Percentiles rank a stretch among this genome's conserved stretches.
phyloP scores from a whole-genome alignment of 2,797 vertebrate genomes.

The Siniperca obscura region DNA sequence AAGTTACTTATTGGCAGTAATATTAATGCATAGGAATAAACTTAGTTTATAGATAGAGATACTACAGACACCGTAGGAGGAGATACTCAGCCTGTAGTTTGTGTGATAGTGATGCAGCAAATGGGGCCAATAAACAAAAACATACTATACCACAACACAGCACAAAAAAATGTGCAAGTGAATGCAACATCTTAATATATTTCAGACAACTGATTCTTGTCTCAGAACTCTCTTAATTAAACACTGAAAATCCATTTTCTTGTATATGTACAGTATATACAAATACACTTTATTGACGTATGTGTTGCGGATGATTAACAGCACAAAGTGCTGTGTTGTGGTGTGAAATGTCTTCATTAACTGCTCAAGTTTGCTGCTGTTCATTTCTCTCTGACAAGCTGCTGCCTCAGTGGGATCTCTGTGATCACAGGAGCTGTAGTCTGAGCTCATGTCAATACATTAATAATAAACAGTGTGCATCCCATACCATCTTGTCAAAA shows the following conservation, averaged over 20 bases:
- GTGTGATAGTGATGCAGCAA: not conserved
- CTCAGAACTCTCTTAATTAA: not conserved
- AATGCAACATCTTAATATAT: not conserved
- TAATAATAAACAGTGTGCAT: no score
- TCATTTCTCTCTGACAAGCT: constrained; percentile 2
- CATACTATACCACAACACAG: not conserved
- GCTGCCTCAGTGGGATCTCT: not conserved
- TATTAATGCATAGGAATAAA: not conserved
- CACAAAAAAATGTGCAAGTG: not conserved
- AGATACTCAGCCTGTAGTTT: not conserved
- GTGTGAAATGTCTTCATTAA: constrained; percentile 15
- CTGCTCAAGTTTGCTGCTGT: not conserved
- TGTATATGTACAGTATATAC: not conserved
- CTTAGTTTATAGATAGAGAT: not conserved
- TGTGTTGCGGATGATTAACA: not conserved
- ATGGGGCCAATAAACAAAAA: not conserved
- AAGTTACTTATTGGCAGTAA: not conserved
- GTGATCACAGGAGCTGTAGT: not conserved
- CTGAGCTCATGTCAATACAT: not conserved
- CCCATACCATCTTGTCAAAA: not conserved
- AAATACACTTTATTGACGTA: not conserved
- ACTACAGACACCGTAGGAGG: not conserved
- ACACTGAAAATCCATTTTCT: not conserved
- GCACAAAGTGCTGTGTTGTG: not conserved
- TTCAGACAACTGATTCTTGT: not conserved